Base-by-base conservation (phyloP, 2,888 invertebrate species). In the Dioctria linearis region DNA sequence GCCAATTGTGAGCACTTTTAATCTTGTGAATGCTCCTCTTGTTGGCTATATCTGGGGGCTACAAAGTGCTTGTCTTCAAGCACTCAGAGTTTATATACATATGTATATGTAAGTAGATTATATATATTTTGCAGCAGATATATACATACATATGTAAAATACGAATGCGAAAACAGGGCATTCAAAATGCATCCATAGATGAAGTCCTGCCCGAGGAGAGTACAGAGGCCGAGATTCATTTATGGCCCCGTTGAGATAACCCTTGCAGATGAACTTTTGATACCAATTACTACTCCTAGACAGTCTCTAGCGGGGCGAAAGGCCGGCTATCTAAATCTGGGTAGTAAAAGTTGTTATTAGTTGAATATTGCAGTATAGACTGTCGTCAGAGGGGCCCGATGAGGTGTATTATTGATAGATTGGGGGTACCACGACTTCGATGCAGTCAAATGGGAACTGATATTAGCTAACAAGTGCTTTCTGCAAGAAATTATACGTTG, bases 1-100 rank as follows among this genome's bases (percentile, higher is more conserved):
- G 61, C 75, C 75, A 75, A 75, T 75, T 75, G 75, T 75, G 61
- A 75, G 75, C 9, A 61, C 25, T 75, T 65, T 75, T 75, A 59
- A 75, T 75, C 75, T 75, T 13, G 43, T 75, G 75, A 75, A 75
- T 75, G 75, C 43, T 25, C 59, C 75, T 59, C 75, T 75, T 75
- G 75, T 75, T 57, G 59, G 75, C 25, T 75, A 73, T 73, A 42
- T 71, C 75, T 75, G n/a, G 59, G 40, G 61, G 61, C 75, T 11
- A 75, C 59, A 75, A 59, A 75, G 59, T 42, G 61, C 59, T 43
- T 75, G 75, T 75, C 42, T 40, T 59, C 59, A 6, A 25, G 37
- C 43, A 8, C 43, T 59, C 46, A 8, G 25, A 5, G 3, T 25
- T 0, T 25, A 25, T 25, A 25, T 59, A 6, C n/a, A 25, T 2